These are phyloP conservation scores for Geophilus truncorum DNA, from an alignment of 2,888 invertebrate species.

Conservation along the genomic window DNA sequence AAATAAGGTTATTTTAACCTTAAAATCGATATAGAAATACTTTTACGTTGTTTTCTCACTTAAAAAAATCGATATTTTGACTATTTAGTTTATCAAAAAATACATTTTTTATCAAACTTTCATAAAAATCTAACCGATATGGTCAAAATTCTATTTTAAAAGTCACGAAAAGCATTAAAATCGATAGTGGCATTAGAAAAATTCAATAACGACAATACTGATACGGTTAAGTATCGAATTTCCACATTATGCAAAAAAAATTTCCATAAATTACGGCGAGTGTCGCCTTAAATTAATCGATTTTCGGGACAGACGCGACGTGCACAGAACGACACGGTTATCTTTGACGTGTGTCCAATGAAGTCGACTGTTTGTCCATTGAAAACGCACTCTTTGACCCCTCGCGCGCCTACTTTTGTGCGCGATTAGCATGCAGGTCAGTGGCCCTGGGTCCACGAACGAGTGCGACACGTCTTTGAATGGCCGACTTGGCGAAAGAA, in stretches of 20 bases:
- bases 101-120: too few relatives aligned
- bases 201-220: too few relatives aligned
- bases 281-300: not conserved
- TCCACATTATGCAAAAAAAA: not conserved
- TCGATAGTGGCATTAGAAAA: too few relatives aligned
- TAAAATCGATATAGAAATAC: too few relatives aligned
- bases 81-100: too few relatives aligned
- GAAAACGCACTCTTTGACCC: not conserved
- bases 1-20: too few relatives aligned
- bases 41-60: too few relatives aligned
- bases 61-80: too few relatives aligned
- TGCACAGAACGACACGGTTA: not conserved
- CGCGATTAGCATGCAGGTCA: slow-evolving; percentile 10
- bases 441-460: not conserved
- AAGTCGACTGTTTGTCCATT: not conserved
- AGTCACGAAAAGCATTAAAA: too few relatives aligned
- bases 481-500: not conserved
- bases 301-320: not conserved
- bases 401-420: not conserved
- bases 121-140: too few relatives aligned
- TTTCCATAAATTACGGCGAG: not conserved
- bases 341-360: slow-evolving; percentile 10
- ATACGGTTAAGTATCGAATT: not conserved
- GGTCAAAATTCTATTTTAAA: too few relatives aligned
- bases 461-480: not conserved